Evolutionary conservation across 2,797 vertebrate species (phyloP), one percentile per base, ranked within the genome.

Genomic region (Capromys pilorides): DNA sequence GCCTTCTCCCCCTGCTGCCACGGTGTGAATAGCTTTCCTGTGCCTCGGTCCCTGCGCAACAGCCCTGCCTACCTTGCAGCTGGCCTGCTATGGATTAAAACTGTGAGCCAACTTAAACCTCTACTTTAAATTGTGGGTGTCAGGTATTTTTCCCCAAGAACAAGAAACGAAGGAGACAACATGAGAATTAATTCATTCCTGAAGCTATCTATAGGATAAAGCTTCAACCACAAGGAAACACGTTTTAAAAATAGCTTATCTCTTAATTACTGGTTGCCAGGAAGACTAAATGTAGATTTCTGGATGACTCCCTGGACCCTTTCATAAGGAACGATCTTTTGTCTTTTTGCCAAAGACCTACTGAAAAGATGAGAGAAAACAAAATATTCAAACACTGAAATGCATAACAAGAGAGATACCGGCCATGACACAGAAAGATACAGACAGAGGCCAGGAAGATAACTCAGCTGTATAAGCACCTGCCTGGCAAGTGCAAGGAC

Each of bases 191-290:
- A 84, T 26, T 93, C 80, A 92, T 57, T 67, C 82, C 82, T 94
- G 36, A 45, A 36, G 75, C 91, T 36, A 91, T 84, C 26, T 49
- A 59, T 22, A 62, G 41, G 33, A 24, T 28, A 81, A 94, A 96
- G 64, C 33, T 39, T 94, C 71, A 87, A 82, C 36, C 88, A 81
- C 45, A 14, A 41, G 61, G 82, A 90, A 95, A 97, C n/a, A 90
- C 21, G 18, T 96, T 67, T 93, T 61, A 94, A 86, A 95, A 94
- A 86, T 78, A 93, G 94, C 51, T 91, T 73, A 78, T 78, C 57
- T 11, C 16, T 67, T 88, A 80, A 95, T 88, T 86, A 90, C 36
- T 83, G 54, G 83, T 92, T 92, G 84, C 91, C 95, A 91, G 14
- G 45, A 95, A 93, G 62, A 22, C 71, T 85, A 92, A 71, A 41